Conservation (phyloP, 37 sponge, comb jelly and placozoan species). For the Beroe forskalii region DNA sequence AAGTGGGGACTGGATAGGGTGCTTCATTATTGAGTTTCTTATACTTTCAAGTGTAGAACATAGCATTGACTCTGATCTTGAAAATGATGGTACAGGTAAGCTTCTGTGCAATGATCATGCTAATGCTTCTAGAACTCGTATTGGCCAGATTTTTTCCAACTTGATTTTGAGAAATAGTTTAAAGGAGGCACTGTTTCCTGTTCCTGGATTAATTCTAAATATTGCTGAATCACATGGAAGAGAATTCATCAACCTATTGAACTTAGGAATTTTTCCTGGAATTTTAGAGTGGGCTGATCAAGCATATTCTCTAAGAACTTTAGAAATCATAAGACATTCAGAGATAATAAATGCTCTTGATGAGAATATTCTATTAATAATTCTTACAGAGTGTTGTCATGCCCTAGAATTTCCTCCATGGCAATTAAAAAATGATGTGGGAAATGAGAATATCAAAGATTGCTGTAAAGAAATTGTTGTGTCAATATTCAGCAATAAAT, state of each 20-base stretch:
- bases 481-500: neutral
- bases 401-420: neutral
- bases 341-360: neutral
- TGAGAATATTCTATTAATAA: neutral
- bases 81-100: neutral
- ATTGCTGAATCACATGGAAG: neutral
- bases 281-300: neutral
- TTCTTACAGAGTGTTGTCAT: neutral
- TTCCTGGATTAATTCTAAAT: neutral
- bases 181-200: neutral
- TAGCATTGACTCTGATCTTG: neutral
- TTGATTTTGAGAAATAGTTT: neutral
- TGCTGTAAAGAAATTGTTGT: neutral
- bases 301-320: neutral
- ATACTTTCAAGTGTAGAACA: neutral
- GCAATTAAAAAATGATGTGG: neutral
- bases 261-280: slow-evolving; percentile 13
- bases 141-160: neutral
- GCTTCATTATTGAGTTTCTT: neutral
- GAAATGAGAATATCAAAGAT: neutral
- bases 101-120: neutral
- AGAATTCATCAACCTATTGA: neutral
- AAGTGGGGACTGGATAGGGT: neutral
- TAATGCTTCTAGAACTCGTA: neutral
- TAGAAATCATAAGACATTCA: neutral